Base-by-base conservation (phyloP, 2,113 vertebrate species). In the Pleuronectes platessa region DNA sequence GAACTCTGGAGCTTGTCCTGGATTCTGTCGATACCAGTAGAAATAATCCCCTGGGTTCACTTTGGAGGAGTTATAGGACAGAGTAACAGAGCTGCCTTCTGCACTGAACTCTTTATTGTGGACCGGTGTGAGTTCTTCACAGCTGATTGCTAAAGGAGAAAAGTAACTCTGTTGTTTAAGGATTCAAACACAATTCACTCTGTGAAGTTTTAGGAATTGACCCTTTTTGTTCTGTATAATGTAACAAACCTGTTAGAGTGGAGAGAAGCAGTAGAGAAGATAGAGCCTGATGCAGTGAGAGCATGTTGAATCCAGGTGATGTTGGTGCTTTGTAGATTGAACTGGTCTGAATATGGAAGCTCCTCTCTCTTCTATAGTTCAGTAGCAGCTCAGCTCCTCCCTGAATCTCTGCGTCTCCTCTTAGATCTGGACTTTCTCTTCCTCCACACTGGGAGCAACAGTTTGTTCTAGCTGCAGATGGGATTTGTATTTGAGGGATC, bases 371-470 rank as follows among this genome's bases (percentile, higher is more conserved):
- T 62, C 62, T 73, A 56, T 42, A 49, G 49, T 68, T 79, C 77
- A 45, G 42, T 51, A 68, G 49, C 42, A 45, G 12, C 42, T 45
- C 42, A 79, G 63, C 77, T 79, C 77, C 77, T 79, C 77, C 70
- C 70, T 21, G 18, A 61, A 60, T 61, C 64, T 72, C 27, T 75
- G 9, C 2, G 62, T 4, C 54, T 66, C 62, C 40, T 74, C 26
- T 51, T n/a, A 23, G 20, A 35, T 66, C 53, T 67, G 21, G 4
- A 58, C 5, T 31, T 45, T 45, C 11, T 45, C 42, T 45, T 45
- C 42, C 42, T 45, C 14, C 42, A 45, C 42, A 18, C 49, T 51
- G 49, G 49, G 2, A 54, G 53, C 53, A 51, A 15, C 49, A 51
- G 3, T 14, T 17, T 7, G 18, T 6, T 51, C 49, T 5, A 51